These are phyloP conservation scores for Agelastica alni DNA, from an alignment of 2,888 invertebrate species.

Conservation along the genomic window DNA sequence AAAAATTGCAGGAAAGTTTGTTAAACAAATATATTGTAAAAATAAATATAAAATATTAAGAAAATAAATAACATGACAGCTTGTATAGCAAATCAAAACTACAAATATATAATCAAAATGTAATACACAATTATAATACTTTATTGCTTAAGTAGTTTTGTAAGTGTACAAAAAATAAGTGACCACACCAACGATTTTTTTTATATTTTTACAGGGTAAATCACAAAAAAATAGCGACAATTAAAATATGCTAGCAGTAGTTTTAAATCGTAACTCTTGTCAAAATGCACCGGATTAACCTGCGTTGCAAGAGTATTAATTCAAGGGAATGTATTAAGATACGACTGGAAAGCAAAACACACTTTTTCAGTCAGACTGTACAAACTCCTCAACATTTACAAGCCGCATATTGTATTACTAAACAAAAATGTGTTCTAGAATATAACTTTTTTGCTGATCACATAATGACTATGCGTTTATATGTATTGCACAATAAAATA, in stretches of 20 bases:
- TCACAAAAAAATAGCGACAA: neutral
- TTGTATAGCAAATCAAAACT: constrained; percentile 21
- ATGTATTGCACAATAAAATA: constrained; percentile 18
- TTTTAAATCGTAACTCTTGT: neutral
- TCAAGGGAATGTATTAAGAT: neutral
- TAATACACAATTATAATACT: constrained; percentile 29
- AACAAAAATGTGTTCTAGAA: no score
- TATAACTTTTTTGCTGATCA: no score
- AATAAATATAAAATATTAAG: constrained; percentile 31
- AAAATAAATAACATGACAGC: constrained; percentile 29
- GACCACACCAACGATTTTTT: constrained; percentile 19
- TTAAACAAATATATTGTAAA: constrained; percentile 32
- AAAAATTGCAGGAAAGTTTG: no score
- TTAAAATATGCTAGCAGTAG: neutral
- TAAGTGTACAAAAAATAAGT: constrained; percentile 13
- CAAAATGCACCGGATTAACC: neutral
- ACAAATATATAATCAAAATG: constrained; percentile 17
- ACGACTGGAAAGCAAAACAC: no score
- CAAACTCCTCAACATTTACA: no score
- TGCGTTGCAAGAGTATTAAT: neutral
- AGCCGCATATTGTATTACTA: no score
- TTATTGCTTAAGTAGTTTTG: constrained; percentile 29
- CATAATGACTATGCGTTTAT: neutral
- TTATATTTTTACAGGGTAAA: neutral
- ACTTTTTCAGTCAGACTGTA: no score